These are phyloP conservation scores for Bradysia coprophila DNA, from an alignment of 1,140 invertebrate species.

Conservation along the genomic window DNA sequence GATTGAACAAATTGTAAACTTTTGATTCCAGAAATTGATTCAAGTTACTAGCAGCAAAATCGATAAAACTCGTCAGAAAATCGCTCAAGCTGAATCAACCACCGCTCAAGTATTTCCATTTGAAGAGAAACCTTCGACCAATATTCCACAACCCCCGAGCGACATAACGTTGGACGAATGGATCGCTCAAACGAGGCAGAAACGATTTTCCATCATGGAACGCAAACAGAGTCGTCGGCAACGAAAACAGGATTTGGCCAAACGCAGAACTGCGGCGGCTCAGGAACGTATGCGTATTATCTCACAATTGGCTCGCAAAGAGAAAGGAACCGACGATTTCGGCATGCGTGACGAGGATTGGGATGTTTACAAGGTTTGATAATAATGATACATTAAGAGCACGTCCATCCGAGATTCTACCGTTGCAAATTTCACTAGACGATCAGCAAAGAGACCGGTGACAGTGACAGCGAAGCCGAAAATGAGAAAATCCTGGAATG, in stretches of 20 bases:
- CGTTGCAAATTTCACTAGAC: too few species aligned
- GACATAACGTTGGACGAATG: constrained; percentile 29
- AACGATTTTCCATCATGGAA: constrained; percentile 43
- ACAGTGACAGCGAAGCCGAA: constrained; percentile 78
- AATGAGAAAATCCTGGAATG: constrained; percentile 74
- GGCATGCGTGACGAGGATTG: constrained; percentile 86
- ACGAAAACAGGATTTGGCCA: constrained; percentile 70
- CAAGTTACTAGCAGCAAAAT: constrained; percentile 52
- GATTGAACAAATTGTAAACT: not conserved
- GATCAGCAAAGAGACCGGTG: constrained; percentile 53
- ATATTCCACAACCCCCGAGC: constrained; percentile 23
- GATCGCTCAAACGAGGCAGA: constrained; percentile 43
- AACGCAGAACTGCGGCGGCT: constrained; percentile 69
- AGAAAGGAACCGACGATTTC: constrained; percentile 82
- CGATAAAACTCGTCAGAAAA: constrained; percentile 61
- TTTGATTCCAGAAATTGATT: constrained; percentile 47
- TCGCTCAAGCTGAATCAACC: constrained; percentile 41
- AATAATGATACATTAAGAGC: too few species aligned
- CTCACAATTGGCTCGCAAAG: constrained; percentile 64
- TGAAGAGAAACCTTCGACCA: constrained; percentile 32
- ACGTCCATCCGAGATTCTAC: too few species aligned
- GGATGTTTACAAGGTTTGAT: constrained; percentile 93
- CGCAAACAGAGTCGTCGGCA: constrained; percentile 50
- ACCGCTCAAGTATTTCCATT: constrained; percentile 20
- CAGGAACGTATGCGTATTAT: constrained; percentile 89